These are phyloP conservation scores for Drosophila arizonae DNA, from an alignment of 1,140 invertebrate species.

Conservation along the genomic window DNA sequence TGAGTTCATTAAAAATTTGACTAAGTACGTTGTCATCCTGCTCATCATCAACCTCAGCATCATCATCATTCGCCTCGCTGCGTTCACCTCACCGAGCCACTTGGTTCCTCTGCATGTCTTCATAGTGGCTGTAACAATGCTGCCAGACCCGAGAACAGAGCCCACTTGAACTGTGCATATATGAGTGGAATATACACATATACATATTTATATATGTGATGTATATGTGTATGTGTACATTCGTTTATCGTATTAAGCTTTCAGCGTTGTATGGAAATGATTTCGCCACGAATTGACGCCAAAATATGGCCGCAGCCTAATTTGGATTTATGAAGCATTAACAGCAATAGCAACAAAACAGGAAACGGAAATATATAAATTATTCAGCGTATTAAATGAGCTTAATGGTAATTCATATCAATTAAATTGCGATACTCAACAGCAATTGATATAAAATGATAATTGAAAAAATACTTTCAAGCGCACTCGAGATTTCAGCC, in stretches of 20 bases:
- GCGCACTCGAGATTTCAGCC: not conserved
- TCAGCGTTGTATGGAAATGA: constrained; percentile 31
- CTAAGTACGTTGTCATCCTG: constrained; percentile 74
- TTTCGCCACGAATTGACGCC: constrained; percentile 42
- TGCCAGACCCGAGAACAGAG: constrained; percentile 22
- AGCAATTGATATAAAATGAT: not conserved
- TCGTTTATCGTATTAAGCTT: not conserved
- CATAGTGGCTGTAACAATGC: constrained; percentile 28
- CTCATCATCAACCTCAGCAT: constrained; percentile 46
- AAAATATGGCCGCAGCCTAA: constrained; percentile 45
- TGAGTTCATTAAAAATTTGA: constrained; percentile 79
- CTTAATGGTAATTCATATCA: constrained; percentile 37
- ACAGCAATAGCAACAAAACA: constrained; percentile 12
- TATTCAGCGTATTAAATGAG: constrained; percentile 29
- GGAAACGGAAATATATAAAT: constrained; percentile 34
- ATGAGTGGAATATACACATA: not conserved
- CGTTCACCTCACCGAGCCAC: not conserved
- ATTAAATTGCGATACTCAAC: constrained; percentile 12
- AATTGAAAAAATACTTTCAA: constrained; percentile 9
- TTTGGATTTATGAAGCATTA: constrained; percentile 52
- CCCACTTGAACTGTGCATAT: constrained; percentile 34
- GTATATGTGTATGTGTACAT: constrained; percentile 7
- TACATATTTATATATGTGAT: not conserved
- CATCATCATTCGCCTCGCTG: constrained; percentile 1
- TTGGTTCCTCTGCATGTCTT: constrained; percentile 46